These are phyloP conservation scores for Spermophilus dauricus DNA, from an alignment of 2,113 vertebrate species.

Conservation along the genomic window DNA sequence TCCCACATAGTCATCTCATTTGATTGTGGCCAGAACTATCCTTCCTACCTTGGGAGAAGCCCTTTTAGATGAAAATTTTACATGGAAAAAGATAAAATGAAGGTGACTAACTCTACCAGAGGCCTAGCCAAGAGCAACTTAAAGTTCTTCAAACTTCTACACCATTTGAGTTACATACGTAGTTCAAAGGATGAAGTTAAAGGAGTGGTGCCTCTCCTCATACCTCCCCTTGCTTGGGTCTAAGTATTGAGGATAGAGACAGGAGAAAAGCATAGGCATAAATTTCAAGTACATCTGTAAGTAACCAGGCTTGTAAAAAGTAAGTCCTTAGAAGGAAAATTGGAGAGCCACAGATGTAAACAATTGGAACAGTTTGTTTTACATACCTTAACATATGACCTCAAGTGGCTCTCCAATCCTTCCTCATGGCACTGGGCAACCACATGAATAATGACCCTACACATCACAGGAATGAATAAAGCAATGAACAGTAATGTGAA, in stretches of 20 bases:
- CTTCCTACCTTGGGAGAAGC: neutral
- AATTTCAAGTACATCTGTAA: neutral
- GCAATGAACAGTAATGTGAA: constrained; percentile 68
- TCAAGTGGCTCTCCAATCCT: constrained; percentile 96
- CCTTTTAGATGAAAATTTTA: neutral
- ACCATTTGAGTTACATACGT: neutral
- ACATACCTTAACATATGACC: constrained; percentile 98
- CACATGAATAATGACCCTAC: constrained; percentile 98
- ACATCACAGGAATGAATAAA: constrained; percentile 79
- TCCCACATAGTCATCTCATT: neutral
- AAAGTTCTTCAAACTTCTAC: neutral
- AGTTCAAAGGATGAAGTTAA: constrained; percentile 27
- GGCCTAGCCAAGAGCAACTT: neutral
- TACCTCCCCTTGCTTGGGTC: neutral
- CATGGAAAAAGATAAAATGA: neutral
- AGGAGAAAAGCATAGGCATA: neutral
- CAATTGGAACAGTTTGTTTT: constrained; percentile 39
- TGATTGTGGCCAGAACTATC: neutral
- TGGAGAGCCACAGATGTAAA: constrained; percentile 72
- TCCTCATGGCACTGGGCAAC: constrained; percentile 99
- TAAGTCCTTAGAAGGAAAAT: constrained; percentile 56
- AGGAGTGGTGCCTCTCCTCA: neutral
- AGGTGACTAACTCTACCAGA: neutral
- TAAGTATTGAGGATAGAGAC: neutral
- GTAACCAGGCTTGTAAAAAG: neutral